These are phyloP conservation scores for Morus bassanus DNA, from an alignment of 2,797 vertebrate genomes.

Conservation along the genomic window DNA sequence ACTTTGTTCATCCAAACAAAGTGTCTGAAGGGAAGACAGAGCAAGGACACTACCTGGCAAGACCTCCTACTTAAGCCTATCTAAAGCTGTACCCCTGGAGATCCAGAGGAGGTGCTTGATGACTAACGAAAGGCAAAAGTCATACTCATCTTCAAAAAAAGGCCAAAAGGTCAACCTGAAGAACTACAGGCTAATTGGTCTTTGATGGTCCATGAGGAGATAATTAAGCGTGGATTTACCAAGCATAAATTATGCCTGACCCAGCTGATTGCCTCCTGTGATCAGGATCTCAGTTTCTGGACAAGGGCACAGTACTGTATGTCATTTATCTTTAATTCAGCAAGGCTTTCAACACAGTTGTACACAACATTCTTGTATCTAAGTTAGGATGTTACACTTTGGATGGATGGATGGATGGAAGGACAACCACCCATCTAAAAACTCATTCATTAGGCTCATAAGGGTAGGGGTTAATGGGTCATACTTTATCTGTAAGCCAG, in stretches of 20 bases:
- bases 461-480: background rate
- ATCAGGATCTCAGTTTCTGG: background rate
- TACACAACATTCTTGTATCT: background rate
- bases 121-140: background rate
- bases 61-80: background rate
- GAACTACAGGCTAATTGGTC: background rate
- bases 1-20: constrained; percentile 5
- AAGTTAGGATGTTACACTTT: background rate
- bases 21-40: background rate
- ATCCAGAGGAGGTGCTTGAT: background rate
- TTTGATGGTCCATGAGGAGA: background rate
- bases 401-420: background rate
- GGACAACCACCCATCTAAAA: background rate
- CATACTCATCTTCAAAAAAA: background rate
- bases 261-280: background rate
- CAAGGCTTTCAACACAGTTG: background rate
- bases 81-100: background rate
- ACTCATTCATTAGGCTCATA: background rate
- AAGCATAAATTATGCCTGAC: background rate
- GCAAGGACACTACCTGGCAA: background rate
- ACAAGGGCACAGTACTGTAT: background rate
- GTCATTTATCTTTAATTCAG: background rate
- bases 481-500: background rate
- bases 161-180: background rate
- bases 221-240: background rate